These are phyloP conservation scores for Todiramphus saurophagus DNA, from an alignment of 2,113 vertebrate species.

Conservation along the genomic window DNA sequence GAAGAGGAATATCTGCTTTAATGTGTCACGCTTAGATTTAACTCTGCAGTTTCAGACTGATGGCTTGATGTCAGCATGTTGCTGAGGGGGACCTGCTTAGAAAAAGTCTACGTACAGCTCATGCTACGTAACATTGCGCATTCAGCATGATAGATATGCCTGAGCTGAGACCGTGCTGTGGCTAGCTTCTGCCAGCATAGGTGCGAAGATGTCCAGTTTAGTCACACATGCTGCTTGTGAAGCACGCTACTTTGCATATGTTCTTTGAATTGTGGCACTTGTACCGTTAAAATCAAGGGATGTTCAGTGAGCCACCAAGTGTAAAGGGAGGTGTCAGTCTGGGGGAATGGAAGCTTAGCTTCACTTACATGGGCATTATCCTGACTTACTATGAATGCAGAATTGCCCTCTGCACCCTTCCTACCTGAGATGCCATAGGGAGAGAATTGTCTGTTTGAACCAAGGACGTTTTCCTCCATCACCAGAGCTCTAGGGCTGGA, in stretches of 20 bases:
- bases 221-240: accelerated
- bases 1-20: not conserved
- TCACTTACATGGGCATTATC: accelerated
- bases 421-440: not conserved
- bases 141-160: not conserved
- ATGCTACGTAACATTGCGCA: accelerated
- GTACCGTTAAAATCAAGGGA: not conserved
- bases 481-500: not conserved
- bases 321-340: not conserved
- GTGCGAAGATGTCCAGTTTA: accelerated
- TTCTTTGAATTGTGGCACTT: accelerated
- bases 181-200: accelerated
- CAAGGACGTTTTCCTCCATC: not conserved
- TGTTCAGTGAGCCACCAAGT: not conserved
- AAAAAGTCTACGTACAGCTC: not conserved
- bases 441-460: not conserved
- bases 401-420: not conserved
- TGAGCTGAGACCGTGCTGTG: accelerated
- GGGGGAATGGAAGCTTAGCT: not conserved
- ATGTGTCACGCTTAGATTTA: accelerated
- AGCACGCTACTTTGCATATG: accelerated
- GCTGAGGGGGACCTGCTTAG: not conserved
- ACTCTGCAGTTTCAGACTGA: not conserved
- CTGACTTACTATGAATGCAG: not conserved
- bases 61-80: not conserved